A percentile compares a stretch with the other conserved stretches of the same genome.
phyloP scores from a whole-genome alignment of 2,888 invertebrate genomes.

The Hemaris fuciformis region DNA sequence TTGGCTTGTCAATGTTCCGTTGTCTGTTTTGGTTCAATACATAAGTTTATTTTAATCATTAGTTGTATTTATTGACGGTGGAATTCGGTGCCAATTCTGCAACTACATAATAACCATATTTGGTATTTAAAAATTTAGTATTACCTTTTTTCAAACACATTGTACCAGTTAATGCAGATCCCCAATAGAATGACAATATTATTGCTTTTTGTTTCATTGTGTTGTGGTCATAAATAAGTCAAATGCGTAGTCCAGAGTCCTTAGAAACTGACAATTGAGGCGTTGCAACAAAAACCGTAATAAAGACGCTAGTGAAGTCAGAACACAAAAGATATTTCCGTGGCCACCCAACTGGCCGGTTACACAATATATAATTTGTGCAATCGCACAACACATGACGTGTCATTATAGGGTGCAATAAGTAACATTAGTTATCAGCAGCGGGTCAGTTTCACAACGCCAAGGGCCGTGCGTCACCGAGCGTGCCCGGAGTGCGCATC shows the following conservation, averaged over 20 bases:
- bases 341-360: neutral
- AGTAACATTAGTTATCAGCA: slow-evolving; percentile 20
- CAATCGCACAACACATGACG: neutral
- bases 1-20: neutral
- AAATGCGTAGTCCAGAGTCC: too few relatives aligned
- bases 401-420: neutral
- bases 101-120: neutral
- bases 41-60: neutral
- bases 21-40: neutral
- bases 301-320: neutral
- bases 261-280: too few relatives aligned
- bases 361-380: neutral
- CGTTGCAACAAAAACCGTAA: too few relatives aligned
- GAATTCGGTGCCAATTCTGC: neutral
- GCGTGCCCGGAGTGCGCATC: neutral
- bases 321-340: neutral
- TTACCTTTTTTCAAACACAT: too few relatives aligned
- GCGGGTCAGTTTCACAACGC: slow-evolving; percentile 23
- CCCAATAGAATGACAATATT: too few relatives aligned
- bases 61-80: neutral
- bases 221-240: too few relatives aligned
- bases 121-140: too few relatives aligned
- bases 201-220: too few relatives aligned
- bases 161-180: too few relatives aligned
- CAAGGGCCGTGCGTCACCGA: slow-evolving; percentile 18